Evolutionary conservation across 2,888 invertebrate genomes (phyloP), one percentile per base, ranked within the genome.

Genomic region (Hirtodrosophila histrioides): DNA sequence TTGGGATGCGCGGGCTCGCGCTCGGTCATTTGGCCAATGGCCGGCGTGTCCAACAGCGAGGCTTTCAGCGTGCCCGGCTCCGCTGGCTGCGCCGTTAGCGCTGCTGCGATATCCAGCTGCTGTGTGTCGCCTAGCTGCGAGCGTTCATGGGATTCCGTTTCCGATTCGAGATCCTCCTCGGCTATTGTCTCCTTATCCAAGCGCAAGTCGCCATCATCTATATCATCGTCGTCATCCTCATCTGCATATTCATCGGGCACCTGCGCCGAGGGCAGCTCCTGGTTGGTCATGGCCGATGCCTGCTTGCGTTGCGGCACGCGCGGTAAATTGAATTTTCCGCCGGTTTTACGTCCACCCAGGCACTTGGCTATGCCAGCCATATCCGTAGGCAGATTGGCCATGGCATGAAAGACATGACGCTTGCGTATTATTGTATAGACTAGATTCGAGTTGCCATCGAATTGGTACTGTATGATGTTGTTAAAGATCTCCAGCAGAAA

Each of bases 401-500:
- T 93, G 69, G 96, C 95, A 92, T 99, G 99, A 92, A 99, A 99
- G 61, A 99, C 98, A 91, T 97, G 97, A n/a, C 99, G 94, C 92
- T 99, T 99, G 51, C 99, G 94, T 87, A 99, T 99, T 75, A 99
- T 99, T 0, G 99, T 99, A 92, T 99, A 99, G 29, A 99, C 98
- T 83, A 99, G 93, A 93, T 99, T 99, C 1, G 99, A 97, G 92
- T 99, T 99, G 94, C 98, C 98, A 92, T 99, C 98, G 92, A 99
- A 99, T 92, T 99, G 99, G 90, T 99, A 99, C 93, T 99, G 99
- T 82, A 99, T 99, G 83, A 99, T 99, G 91, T 99, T 99, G 92
- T 99, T 99, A 92, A 99, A 99, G 90, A 99, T 98, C 93, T 99
- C 99, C 51, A 99, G 93, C 48, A 99, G 93, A 92, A 99, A 99